phyloP scores from a whole-genome alignment of 2,113 vertebrate species.

The Apaloderma vittatum region DNA sequence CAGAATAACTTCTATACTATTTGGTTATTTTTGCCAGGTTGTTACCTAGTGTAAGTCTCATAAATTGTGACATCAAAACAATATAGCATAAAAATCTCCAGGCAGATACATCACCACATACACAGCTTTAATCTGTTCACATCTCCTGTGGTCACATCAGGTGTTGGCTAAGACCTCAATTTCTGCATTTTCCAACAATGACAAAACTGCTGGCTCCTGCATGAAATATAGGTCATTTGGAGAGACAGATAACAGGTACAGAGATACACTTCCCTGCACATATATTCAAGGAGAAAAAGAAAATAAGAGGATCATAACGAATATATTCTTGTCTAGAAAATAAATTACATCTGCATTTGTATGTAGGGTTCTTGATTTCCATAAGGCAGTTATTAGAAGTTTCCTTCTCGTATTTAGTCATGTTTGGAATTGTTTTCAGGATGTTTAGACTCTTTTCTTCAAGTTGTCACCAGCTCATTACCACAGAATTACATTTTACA shows the following conservation, averaged over 20 bases:
- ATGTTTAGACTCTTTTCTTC: slow-evolving; percentile 76
- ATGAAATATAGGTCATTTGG: slow-evolving; percentile 37
- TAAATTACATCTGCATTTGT: neutral
- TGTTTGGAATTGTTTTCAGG: slow-evolving; percentile 75
- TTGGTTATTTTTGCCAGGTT: neutral
- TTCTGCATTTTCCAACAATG: slow-evolving; percentile 37
- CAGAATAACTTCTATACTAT: neutral
- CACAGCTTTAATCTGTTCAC: neutral
- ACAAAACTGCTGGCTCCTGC: neutral
- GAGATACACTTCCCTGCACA: neutral
- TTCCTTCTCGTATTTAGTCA: slow-evolving; percentile 55
- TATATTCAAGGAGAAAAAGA: neutral
- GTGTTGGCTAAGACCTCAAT: slow-evolving; percentile 17
- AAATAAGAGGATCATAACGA: neutral
- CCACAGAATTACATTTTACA: slow-evolving; percentile 79
- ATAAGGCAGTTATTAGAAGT: slow-evolving; percentile 47
- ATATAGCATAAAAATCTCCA: slow-evolving; percentile 7
- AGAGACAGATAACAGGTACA: neutral
- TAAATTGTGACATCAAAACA: neutral
- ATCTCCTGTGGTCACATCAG: slow-evolving; percentile 23
- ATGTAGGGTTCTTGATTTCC: neutral
- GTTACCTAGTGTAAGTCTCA: neutral
- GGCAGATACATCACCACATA: neutral
- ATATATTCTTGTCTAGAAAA: slow-evolving; percentile 1
- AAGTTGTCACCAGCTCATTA: slow-evolving; percentile 80